phyloP scores from a whole-genome alignment of 2,888 invertebrate species.

The Mythimna vitellina region DNA sequence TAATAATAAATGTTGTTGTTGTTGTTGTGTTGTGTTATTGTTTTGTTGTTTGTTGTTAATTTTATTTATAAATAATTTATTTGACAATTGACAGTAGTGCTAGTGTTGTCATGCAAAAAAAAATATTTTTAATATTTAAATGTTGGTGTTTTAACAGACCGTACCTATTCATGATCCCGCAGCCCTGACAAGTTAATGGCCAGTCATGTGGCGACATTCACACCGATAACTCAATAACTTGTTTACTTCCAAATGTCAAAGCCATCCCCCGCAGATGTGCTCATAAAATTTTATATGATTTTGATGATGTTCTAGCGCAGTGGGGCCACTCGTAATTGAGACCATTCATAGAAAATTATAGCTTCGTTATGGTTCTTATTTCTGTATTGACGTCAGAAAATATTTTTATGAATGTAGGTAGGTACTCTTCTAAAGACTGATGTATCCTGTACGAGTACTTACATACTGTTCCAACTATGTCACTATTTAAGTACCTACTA shows the following conservation, averaged over 20 bases:
- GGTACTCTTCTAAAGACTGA: not conserved
- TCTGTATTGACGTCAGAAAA: slow-evolving; percentile 26
- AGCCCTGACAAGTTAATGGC: not conserved
- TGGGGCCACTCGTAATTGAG: slow-evolving; percentile 41
- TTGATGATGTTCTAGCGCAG: slow-evolving; percentile 47
- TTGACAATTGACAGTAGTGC: too few species aligned
- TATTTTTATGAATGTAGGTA: slow-evolving; percentile 3
- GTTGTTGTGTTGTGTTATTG: too few species aligned
- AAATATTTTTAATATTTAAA: too few species aligned
- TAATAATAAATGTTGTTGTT: too few species aligned
- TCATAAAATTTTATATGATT: slow-evolving; percentile 48
- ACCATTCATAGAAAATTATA: slow-evolving; percentile 46
- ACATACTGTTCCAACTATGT: too few species aligned
- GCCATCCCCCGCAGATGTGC: slow-evolving; percentile 26
- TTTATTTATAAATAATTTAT: too few species aligned
- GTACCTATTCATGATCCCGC: too few species aligned
- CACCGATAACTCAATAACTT: not conserved
- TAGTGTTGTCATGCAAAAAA: too few species aligned
- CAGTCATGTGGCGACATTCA: not conserved
- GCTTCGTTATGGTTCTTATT: slow-evolving; percentile 32
- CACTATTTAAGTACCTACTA: too few species aligned
- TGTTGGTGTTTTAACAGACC: too few species aligned
- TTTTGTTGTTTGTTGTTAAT: too few species aligned
- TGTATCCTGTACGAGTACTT: too few species aligned
- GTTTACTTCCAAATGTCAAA: slow-evolving; percentile 35